phyloP scores from a whole-genome alignment of 2,888 invertebrate genomes.

The Lochmaea capreae region DNA sequence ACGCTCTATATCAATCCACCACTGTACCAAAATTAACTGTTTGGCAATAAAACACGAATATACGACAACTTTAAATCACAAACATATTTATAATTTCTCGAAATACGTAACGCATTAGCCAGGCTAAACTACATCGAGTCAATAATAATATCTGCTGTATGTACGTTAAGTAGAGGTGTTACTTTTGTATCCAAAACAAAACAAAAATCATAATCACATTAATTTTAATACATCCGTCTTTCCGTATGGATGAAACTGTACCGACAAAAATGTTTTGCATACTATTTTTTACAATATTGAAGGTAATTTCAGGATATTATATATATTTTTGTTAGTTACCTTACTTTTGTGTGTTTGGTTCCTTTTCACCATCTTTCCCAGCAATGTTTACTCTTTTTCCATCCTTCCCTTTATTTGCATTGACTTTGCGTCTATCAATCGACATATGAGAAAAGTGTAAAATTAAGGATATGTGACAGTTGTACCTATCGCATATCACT shows the following conservation, averaged over 20 bases:
- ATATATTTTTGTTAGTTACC: too few relatives aligned
- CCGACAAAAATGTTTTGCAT: too few relatives aligned
- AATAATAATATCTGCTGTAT: constrained; percentile 23
- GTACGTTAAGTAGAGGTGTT: neutral
- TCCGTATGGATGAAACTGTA: too few relatives aligned
- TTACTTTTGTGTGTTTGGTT: too few relatives aligned
- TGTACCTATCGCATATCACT: constrained; percentile 19
- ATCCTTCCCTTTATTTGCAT: too few relatives aligned
- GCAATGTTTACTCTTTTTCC: too few relatives aligned
- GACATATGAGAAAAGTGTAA: neutral
- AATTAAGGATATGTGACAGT: constrained; percentile 26
- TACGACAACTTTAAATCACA: constrained; percentile 42
- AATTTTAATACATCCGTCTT: too few relatives aligned
- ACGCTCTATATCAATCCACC: constrained; percentile 51
- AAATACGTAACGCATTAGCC: constrained; percentile 21
- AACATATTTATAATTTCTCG: constrained; percentile 43
- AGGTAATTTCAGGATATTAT: too few relatives aligned
- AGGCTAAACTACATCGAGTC: constrained; percentile 9
- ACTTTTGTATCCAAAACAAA: neutral
- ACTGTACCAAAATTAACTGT: constrained; percentile 45
- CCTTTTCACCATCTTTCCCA: too few relatives aligned
- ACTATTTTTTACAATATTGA: too few relatives aligned
- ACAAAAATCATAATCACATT: too few relatives aligned
- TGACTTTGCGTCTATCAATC: neutral
- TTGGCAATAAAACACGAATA: constrained; percentile 45